Evolutionary conservation across 1,140 invertebrate genomes (phyloP), one percentile per base, ranked within the genome.

Genomic region (Hycleus phaleratus): DNA sequence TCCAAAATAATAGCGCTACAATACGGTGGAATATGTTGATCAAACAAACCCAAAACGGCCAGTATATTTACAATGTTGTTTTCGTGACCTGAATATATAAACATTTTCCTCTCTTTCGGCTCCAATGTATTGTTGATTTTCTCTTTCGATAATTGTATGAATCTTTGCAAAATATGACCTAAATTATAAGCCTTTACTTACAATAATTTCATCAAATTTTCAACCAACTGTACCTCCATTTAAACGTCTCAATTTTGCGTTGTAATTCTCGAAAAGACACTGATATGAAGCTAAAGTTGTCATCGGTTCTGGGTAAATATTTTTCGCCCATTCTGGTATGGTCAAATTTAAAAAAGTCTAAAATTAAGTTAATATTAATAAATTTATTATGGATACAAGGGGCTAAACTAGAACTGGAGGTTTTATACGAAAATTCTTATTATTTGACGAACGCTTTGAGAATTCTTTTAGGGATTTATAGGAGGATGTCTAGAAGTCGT

Each of bases 51-150:
- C 9, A 88, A 45, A 26, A 60, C 60, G 5, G 60, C 73, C 59
- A 90, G 74, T 6, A 89, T 60, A n/a, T 80, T 79, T 1, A 82
- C 79, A 3, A 90, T 73, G 26, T 85, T 87, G 46, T 82, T 83
- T 68, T 90, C 87, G 67, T 90, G 86, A 7, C 76, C 82, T 3
- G 82, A 82, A 65, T 81, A 84, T 39, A 85, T 57, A 45, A 75
- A 76, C 9, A 66, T 60, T 59, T 84, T 84, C 39, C 58, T 54
- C 26, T 59, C 55, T 11, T 10, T 39, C 2, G 47, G 51, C 4
- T 32, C 4, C 2, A 32, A 32, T 7, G 32, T 32, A 7, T 32
- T 32, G 0, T 32, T 4, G 7, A 32, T 32, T 32, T 32, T 32
- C 32, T 4, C n/a, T 7, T 32, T 32, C 1, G 32, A 32, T 32